A percentile compares a stretch with the other conserved stretches of the same genome.
Conservation (phyloP, 2,888 invertebrate species). For the Abscondita cerata region DNA sequence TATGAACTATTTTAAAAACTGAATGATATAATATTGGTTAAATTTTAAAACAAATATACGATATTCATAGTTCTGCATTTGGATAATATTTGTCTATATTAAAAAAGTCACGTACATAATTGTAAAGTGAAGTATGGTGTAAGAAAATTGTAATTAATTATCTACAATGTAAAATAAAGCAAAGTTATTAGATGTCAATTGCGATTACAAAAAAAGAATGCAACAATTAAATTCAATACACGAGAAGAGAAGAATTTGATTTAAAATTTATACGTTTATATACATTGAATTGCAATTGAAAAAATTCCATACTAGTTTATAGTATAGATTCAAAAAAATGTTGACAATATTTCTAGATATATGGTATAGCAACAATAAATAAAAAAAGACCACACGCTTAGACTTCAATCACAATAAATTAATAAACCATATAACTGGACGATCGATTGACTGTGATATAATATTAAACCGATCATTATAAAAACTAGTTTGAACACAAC, state of each 20-base stretch:
- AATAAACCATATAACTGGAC: slow-evolving; percentile 32
- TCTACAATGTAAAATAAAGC: too few species aligned
- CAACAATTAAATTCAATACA: too few species aligned
- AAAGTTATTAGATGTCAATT: too few species aligned
- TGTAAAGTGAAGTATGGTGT: too few species aligned
- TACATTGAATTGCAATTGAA: slow-evolving; percentile 2
- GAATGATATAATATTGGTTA: too few species aligned
- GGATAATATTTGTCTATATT: too few species aligned
- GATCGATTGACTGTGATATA: slow-evolving; percentile 33
- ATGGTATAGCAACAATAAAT: neutral
- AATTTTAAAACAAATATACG: too few species aligned
- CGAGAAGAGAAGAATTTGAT: neutral
- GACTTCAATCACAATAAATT: slow-evolving; percentile 35
- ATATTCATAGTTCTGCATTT: too few species aligned
- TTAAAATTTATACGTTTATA: neutral
- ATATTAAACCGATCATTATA: slow-evolving; percentile 27
- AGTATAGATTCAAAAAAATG: slow-evolving; percentile 14
- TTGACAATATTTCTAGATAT: slow-evolving; percentile 13
- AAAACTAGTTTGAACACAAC: slow-evolving; percentile 38
- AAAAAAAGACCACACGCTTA: slow-evolving; percentile 32
- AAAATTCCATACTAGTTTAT: neutral
- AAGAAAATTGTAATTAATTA: too few species aligned
- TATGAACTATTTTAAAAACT: too few species aligned
- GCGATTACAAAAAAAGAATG: too few species aligned
- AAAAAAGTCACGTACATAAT: too few species aligned